Conservation (phyloP, 2,888 invertebrate species). For the Cinara cedri region DNA sequence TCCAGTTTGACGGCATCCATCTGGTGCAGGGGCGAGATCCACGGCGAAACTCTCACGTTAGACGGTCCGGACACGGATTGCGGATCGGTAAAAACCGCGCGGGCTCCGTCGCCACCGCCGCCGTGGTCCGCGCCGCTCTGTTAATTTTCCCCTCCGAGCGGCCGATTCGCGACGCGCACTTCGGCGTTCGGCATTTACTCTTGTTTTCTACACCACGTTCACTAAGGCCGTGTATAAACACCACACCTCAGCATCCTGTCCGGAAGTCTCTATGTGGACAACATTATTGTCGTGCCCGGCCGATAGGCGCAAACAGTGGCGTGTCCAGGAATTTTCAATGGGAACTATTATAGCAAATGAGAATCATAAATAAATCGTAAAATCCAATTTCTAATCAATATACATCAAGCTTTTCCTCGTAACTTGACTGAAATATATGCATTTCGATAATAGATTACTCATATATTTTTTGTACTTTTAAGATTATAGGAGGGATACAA, state of each 20-base stretch:
- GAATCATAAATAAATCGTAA: too few relatives aligned
- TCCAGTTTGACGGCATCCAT: slow-evolving; percentile 46
- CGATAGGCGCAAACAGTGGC: too few relatives aligned
- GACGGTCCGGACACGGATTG: neutral
- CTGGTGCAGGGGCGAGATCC: neutral
- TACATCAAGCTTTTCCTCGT: too few relatives aligned
- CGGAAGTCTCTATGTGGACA: neutral
- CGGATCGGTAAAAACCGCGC: neutral
- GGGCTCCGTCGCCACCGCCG: neutral
- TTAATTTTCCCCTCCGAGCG: slow-evolving; percentile 32
- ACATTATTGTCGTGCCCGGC: too few relatives aligned
- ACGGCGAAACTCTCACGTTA: neutral
- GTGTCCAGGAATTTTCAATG: too few relatives aligned
- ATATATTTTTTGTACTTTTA: too few relatives aligned
- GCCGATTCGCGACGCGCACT: neutral
- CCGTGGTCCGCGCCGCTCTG: slow-evolving; percentile 14
- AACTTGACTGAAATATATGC: too few relatives aligned
- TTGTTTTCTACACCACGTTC: slow-evolving; percentile 6
- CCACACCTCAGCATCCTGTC: neutral
- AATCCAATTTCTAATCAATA: too few relatives aligned
- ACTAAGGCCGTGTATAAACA: neutral
- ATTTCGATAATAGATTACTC: too few relatives aligned
- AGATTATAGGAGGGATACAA: too few relatives aligned
- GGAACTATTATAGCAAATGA: too few relatives aligned
- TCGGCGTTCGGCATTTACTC: neutral